phyloP scores from a whole-genome alignment of 2,888 invertebrate genomes.

The Cryptosula pallasiana region DNA sequence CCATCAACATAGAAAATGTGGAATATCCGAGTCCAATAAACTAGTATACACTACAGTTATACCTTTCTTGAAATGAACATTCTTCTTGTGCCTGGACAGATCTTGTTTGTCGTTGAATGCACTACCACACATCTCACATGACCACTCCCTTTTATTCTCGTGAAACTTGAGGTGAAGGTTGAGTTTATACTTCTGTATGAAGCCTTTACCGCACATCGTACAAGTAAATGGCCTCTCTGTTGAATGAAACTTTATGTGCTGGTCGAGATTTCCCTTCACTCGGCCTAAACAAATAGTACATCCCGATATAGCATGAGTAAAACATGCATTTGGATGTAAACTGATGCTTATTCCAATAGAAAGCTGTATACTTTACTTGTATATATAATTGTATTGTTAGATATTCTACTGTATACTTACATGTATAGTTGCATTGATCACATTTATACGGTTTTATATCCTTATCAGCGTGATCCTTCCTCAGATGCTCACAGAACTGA shows the following conservation, averaged over 20 bases:
- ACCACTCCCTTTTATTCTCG: conserved; percentile 22
- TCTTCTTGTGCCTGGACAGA: conserved; percentile 19
- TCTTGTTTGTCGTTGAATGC: conserved; percentile 24
- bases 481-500: conserved; percentile 28
- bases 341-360: too few relatives aligned
- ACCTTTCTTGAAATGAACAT: conserved; percentile 23
- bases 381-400: too few relatives aligned
- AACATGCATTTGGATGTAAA: neutral
- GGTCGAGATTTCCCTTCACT: conserved; percentile 26
- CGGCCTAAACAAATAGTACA: neutral
- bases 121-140: conserved; percentile 21
- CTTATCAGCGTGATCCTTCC: conserved; percentile 28
- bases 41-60: too few relatives aligned
- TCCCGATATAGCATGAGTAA: neutral
- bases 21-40: too few relatives aligned
- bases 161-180: conserved; percentile 26
- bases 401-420: too few relatives aligned
- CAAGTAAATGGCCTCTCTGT: conserved; percentile 21
- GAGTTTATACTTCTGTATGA: conserved; percentile 25
- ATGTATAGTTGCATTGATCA: conserved; percentile 15
- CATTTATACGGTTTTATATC: conserved; percentile 30
- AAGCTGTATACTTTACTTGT: too few relatives aligned
- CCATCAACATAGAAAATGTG: too few relatives aligned
- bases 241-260: conserved; percentile 24
- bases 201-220: conserved; percentile 17